Evolutionary conservation across 2,113 vertebrate genomes (phyloP).

Genomic region (Pelobates fuscus): DNA sequence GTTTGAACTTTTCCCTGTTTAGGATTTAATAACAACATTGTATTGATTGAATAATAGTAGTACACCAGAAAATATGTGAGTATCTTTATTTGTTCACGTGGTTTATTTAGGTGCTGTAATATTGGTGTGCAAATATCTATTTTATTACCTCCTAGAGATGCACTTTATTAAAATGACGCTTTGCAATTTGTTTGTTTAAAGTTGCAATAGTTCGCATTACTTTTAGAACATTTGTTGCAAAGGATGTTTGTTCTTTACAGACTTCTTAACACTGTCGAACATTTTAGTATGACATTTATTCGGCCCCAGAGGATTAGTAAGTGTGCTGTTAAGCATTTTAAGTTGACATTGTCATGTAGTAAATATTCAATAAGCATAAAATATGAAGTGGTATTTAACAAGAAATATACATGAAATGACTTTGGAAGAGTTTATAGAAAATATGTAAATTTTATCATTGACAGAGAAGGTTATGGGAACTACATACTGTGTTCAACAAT

Average conservation of each 20-base stretch:
- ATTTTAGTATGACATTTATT: conserved; percentile 49
- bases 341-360: conserved; percentile 48
- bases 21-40: too few species aligned
- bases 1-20: too few species aligned
- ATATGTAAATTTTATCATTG: conserved; percentile 47
- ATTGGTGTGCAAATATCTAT: background rate
- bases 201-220: conserved; percentile 2
- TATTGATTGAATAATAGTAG: too few species aligned
- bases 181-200: background rate
- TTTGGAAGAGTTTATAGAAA: conserved; percentile 43
- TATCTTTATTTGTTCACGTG: background rate
- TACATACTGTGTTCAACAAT: conserved; percentile 4
- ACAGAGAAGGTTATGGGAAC: conserved; percentile 40
- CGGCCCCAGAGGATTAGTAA: conserved; percentile 46
- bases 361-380: conserved; percentile 51
- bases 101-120: background rate
- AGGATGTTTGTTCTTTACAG: conserved; percentile 20
- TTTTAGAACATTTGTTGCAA: conserved; percentile 23
- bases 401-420: conserved; percentile 43
- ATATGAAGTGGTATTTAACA: conserved; percentile 43
- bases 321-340: conserved; percentile 47
- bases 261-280: conserved; percentile 22
- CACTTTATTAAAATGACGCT: background rate
- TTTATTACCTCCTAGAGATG: too few species aligned
- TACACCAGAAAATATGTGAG: too few species aligned